phyloP scores from a whole-genome alignment of 2,888 invertebrate species.

The Chrysina gloriosa region DNA sequence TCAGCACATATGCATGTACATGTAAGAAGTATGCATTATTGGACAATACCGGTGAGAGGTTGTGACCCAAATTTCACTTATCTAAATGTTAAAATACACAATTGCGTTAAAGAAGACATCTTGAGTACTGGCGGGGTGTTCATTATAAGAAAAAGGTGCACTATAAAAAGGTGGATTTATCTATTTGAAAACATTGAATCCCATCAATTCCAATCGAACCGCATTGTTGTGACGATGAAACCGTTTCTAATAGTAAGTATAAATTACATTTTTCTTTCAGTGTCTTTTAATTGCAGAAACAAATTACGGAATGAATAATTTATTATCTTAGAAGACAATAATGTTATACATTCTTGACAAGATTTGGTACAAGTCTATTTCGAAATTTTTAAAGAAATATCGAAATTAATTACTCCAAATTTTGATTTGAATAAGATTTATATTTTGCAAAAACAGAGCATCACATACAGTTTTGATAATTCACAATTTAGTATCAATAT shows the following conservation, averaged over 20 bases:
- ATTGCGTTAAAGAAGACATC: constrained; percentile 57
- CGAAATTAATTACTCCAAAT: no score
- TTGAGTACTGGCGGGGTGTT: constrained; percentile 55
- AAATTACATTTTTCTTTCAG: no score
- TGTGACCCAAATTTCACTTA: constrained; percentile 63
- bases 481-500: no score
- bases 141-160: constrained; percentile 54
- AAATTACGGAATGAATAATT: no score
- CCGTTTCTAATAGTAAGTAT: constrained; percentile 60
- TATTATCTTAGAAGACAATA: no score
- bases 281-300: no score
- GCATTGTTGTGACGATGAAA: constrained; percentile 58
- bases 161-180: constrained; percentile 58
- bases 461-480: no score
- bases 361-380: no score
- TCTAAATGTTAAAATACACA: constrained; percentile 59
- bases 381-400: no score
- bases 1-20: background rate
- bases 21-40: constrained; percentile 25
- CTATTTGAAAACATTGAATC: constrained; percentile 52
- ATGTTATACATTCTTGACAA: no score
- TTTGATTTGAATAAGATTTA: no score
- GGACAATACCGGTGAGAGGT: constrained; percentile 56
- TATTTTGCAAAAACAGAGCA: no score
- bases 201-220: constrained; percentile 48